A percentile compares a stretch with the other conserved stretches of the same genome.
Evolutionary conservation across 2,797 vertebrate species (phyloP).

Genomic region (Euphonia xanthogaster): DNA sequence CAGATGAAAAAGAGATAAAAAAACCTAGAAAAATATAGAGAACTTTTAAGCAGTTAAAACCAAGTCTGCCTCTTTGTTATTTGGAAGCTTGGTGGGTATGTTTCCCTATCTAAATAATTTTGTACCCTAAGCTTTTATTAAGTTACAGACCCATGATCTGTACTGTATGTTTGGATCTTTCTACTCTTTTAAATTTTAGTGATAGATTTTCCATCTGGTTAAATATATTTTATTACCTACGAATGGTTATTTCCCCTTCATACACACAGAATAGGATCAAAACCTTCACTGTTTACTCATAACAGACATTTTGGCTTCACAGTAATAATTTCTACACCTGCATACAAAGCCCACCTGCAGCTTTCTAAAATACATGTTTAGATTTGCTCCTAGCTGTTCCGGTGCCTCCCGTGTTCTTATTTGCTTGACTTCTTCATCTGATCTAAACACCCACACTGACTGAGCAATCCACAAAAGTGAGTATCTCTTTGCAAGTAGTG

Average conservation of each 20-base stretch:
- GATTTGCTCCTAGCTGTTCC: neutral
- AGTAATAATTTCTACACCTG: conserved; percentile 20
- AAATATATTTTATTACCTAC: neutral
- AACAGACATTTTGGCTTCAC: neutral
- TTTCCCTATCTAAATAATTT: neutral
- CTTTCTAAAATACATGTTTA: conserved; percentile 6
- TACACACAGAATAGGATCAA: neutral
- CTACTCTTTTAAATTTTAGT: neutral
- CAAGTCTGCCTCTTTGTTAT: neutral
- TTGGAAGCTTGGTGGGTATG: neutral
- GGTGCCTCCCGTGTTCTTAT: neutral
- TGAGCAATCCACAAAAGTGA: neutral
- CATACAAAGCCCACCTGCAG: neutral
- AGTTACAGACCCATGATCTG: neutral
- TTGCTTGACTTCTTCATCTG: conserved; percentile 1
- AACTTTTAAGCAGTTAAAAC: neutral
- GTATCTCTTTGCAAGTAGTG: neutral
- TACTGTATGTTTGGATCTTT: neutral
- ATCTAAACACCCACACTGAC: conserved; percentile 1
- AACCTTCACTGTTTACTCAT: neutral
- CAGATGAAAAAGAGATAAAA: neutral
- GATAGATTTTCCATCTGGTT: neutral
- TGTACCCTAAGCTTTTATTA: neutral
- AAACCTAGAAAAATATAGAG: neutral
- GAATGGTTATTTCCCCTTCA: neutral